Base-by-base conservation (phyloP, 1,140 invertebrate species). In the Sycophaga agraensis region DNA sequence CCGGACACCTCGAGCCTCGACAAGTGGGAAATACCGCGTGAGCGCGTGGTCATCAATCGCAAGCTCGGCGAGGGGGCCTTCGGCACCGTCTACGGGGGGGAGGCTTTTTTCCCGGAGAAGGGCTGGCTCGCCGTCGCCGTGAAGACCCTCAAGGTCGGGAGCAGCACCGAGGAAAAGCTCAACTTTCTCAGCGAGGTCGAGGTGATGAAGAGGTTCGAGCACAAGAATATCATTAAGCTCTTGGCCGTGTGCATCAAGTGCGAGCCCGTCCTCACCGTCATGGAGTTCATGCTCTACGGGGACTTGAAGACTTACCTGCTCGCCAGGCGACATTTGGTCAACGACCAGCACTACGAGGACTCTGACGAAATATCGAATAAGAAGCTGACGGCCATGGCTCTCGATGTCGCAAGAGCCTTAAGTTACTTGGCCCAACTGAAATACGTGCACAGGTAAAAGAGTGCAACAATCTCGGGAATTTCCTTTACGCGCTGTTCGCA, bases 271-370 rank as follows among this genome's bases (percentile, higher is more conserved):
- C 91, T 92, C 70, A 93, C 93, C 5, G 87, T 97, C 0, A 95
- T 97, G 88, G 94, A 97, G 74, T 95, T 94, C 65, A 94, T 96
- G 90, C 83, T 96, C 42, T 94, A 94, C 66, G 94, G 94, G 19
- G 93, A 96, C 74, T 75, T 97, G 55, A 96, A 95, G 78, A 94
- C 90, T 0, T 96, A 89, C 75, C 81, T 97, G 37, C 76, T 96
- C 22, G 91, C 90, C 1, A 82, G 94, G 56, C 84, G 94, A 50
- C 89, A 93, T 76, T 81, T 95, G 65, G 91, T 93, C 0, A 88
- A 87, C 59, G 87, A 88, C 53, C 79, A 82, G 24, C 84, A 81
- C 45, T 83, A 83, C 42, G 83, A 84, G 19, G 88, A 91, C 53
- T 84, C 82, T 16, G 87, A 90, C 59, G 91, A 93, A 72, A 86